Conservation (phyloP, 2,888 invertebrate species). For the Erebia palarica region DNA sequence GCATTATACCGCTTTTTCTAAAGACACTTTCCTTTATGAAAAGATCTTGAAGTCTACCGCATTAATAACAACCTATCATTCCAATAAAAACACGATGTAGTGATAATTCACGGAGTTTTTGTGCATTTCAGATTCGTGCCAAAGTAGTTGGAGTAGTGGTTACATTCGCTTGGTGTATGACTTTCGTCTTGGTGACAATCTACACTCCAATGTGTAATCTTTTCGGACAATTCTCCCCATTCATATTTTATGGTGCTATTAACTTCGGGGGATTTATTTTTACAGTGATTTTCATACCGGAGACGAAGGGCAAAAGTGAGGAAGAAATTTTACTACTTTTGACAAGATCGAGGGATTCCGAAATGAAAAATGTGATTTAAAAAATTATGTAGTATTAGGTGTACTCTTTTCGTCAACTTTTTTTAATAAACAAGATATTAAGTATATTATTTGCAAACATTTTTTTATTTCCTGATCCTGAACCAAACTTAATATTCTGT, state of each 20-base stretch:
- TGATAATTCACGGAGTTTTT: not conserved
- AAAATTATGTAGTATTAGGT: not conserved
- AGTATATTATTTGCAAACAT: too few relatives aligned
- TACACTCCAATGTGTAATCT: slow-evolving; percentile 46
- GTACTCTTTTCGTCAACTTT: too few relatives aligned
- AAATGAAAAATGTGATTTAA: not conserved
- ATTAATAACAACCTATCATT: too few relatives aligned
- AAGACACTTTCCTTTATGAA: not conserved
- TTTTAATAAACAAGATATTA: not conserved
- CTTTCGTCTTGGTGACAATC: slow-evolving; percentile 50
- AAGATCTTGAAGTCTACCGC: too few relatives aligned
- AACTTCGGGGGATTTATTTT: slow-evolving; percentile 56
- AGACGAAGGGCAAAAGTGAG: slow-evolving; percentile 62
- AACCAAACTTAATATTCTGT: too few relatives aligned
- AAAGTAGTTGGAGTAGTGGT: slow-evolving; percentile 61
- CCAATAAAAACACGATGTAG: too few relatives aligned
- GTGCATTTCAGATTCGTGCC: slow-evolving; percentile 58
- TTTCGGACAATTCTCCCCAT: slow-evolving; percentile 56
- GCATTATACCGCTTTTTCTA: too few relatives aligned
- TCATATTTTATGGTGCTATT: slow-evolving; percentile 55
- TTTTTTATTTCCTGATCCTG: too few relatives aligned
- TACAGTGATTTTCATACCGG: slow-evolving; percentile 55
- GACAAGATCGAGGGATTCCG: not conserved
- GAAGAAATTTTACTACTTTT: slow-evolving; percentile 50
- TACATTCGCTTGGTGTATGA: slow-evolving; percentile 62